Evolutionary conservation across 2,113 vertebrate species (phyloP), one percentile per base, ranked within the genome.

Genomic region (Antechinus flavipes): DNA sequence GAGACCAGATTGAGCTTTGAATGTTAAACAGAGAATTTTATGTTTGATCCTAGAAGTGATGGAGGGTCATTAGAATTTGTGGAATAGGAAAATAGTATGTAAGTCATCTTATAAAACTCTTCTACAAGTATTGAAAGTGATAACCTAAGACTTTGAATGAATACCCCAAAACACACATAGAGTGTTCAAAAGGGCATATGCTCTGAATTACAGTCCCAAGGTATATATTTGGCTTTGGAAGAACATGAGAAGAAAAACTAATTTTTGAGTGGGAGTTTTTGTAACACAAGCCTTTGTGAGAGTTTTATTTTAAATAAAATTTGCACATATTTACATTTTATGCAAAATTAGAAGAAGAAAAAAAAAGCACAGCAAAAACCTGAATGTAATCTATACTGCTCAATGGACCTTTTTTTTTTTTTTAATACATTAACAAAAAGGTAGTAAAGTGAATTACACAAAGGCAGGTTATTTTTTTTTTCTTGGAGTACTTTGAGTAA

Each of bases 361-460:
- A 97, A 97, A 95, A 97, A n/a, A 76, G 16, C 30, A 76, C 14
- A 14, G 35, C 27, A 76, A 8, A 6, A 84, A 23, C 68, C 19
- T 84, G 27, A 94, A 52, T 92, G 91, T 89, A 96, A 0, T 94
- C 47, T 84, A 52, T 58, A 54, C 49, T 97, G 92, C 55, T 98
- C 91, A 97, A 97, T 96, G 94, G 84, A 95, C 47, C 30, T 93
- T 91, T 47, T 97, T 58, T 94, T 97, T 93, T 91, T 47, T 97
- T 58, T 94, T 97, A 96, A 97, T 96, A 91, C 94, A 94, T 97
- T 97, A 97, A 96, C 94, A 95, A 97, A 98, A 95, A 95, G 42
- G 52, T 56, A 97, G 25, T 93, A 61, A 89, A 84, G 61, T 96
- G 23, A 95, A 91, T 96, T 49, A 93, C 53, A 91, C 7, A 55